phyloP scores from a whole-genome alignment of 2,797 vertebrate genomes.

The Anguilla anguilla region DNA sequence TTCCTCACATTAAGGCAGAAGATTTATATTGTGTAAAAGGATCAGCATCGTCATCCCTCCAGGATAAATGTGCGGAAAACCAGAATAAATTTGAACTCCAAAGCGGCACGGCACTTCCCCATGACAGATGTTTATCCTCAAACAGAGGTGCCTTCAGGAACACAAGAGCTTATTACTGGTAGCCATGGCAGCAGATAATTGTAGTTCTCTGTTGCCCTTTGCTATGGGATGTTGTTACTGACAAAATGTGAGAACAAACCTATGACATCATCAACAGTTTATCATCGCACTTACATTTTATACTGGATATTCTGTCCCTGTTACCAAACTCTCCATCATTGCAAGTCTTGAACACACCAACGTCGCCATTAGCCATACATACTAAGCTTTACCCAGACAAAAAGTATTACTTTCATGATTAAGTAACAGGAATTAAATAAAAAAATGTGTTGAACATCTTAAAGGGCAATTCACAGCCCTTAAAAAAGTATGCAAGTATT shows the following conservation, averaged over 20 bases:
- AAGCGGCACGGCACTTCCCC: not conserved
- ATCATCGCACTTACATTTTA: not conserved
- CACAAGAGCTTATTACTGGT: not conserved
- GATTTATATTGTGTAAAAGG: not conserved
- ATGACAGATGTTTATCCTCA: not conserved
- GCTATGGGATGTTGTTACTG: not conserved
- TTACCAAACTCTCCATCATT: not conserved
- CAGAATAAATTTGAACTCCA: not conserved
- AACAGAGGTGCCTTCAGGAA: not conserved
- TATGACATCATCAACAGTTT: not conserved
- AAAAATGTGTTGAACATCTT: not conserved
- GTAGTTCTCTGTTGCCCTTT: not conserved
- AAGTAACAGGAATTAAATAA: not conserved
- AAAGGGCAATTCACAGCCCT: not conserved
- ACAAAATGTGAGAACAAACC: not conserved
- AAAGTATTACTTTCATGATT: not conserved
- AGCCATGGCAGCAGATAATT: constrained; percentile 5
- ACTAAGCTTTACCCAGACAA: not conserved
- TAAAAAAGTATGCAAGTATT: not conserved
- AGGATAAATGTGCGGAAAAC: not conserved
- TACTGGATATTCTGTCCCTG: not conserved
- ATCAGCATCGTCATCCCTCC: not conserved
- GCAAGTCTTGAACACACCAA: not conserved
- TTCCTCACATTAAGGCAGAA: not conserved
- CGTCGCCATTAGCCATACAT: not conserved